Base-by-base conservation (phyloP, 2,113 vertebrate species). In the Lophura nycthemera region DNA sequence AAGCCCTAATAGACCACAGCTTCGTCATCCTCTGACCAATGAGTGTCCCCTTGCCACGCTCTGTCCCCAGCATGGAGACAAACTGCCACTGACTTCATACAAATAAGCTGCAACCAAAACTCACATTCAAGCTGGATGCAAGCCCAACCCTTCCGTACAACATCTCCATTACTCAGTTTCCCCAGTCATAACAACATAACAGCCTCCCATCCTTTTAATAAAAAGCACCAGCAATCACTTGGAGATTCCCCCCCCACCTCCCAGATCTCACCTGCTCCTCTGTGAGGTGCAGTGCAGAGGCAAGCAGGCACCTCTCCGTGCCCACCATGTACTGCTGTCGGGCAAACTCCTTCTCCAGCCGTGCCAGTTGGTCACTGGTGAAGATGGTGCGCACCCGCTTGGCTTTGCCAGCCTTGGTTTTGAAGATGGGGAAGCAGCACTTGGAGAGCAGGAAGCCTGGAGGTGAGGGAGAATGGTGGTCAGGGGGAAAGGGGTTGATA, bases 321-420 rank as follows among this genome's bases (percentile, higher is more conserved):
- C 98, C 98, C 66, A 98, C 98, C 98, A 98, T 98, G 96, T 98
- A 98, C 96, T 98, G 98, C 97, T 98, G 98, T 69, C 98, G 97
- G 0, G 98, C 86, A 16, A 98, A 98, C 95, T 98, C 98, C 93
- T 98, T 98, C 97, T 99, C 98, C 96, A 99, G 94, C n/a, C 97
- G 96, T 18, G 98, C 98, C 73, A 98, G 96, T 95, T 98, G 98
- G 61, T 98, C 98, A 15, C 98, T 98, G 95, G 97, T 98, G 96
- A 99, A 98, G 71, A 98, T 98, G 56, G 98, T 98, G 91, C 98
- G 96, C 96, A 98, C 98, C 2, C 98, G 93, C 59, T 99, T 98
- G 22, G 98, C 98, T 65, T 98, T 98, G 11, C 98, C 97, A 0
- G 89, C 84, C 96, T 98, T 98, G 77, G 84, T 95, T 92, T 98